Evolutionary conservation across 2,888 invertebrate species (phyloP), one percentile per base, ranked within the genome.

Genomic region (Drepanosiphum platanoidis): DNA sequence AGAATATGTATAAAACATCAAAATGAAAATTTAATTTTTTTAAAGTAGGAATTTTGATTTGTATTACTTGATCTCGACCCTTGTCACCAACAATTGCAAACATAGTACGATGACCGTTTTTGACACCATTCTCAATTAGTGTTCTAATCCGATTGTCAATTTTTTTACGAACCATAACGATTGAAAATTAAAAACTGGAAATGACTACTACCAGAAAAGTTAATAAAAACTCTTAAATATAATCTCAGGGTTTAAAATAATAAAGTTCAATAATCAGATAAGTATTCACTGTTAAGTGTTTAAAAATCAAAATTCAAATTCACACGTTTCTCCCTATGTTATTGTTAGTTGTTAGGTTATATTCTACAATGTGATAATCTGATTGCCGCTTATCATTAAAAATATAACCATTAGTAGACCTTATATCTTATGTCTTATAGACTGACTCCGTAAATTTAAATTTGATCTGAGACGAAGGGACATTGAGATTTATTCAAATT

Each of bases 101-200:
- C 93, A 99, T 93, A 4, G 97, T 96, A 84, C 99, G 93, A 89
- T 99, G 98, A 1, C 96, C 95, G 79, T 93, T 90, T 89, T 94
- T 93, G 74, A 98, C 96, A 42, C 98, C 98, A 94, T 98, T 98
- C 91, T 99, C 99, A 89, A 99, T 98, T 91, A 99, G 92, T 34
- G 96, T 93, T 77, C 98, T 93, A 87, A 99, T 95, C 83, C 99
- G 93, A 89, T 98, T 98, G 90, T 99, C 99, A 88, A 99, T 95
- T 91, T 99, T 99, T 90, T 97, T 97, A 88, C 95, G 93, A 68
- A 95, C 95, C 96, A 96, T 96, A 5, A 66, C 46, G 22, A 70
- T 13, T 18, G 18, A 32, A 18, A 34, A 34, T 32, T 66, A 66
- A 5, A 30, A 7, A 66, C 30, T 27, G 13, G 5, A 39, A 52